A percentile compares a stretch with the other conserved stretches of the same genome.
Conservation (phyloP, 2,113 vertebrate species). For the Anolis sagrei region DNA sequence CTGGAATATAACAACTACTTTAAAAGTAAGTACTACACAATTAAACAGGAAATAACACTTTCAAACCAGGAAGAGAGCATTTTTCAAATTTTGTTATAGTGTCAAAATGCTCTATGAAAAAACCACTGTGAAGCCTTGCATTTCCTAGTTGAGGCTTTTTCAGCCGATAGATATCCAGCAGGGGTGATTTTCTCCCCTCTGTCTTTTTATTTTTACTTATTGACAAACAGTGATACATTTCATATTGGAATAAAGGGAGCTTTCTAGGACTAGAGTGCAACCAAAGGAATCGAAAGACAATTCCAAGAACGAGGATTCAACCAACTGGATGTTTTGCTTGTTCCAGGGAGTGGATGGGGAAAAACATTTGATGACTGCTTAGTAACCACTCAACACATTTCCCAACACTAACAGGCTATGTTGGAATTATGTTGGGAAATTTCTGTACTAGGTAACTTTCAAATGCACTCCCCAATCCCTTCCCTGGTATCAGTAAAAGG, state of each 20-base stretch:
- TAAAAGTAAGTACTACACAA: no score
- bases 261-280: neutral
- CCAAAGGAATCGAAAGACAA: neutral
- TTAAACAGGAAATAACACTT: no score
- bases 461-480: neutral
- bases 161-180: neutral
- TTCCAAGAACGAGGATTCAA: neutral
- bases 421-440: constrained; percentile 7
- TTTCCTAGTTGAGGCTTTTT: neutral
- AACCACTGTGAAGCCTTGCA: neutral
- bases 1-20: no score
- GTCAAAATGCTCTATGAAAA: neutral
- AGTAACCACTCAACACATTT: constrained; percentile 10
- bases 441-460: constrained; percentile 7
- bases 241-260: neutral
- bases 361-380: neutral
- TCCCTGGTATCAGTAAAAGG: neutral
- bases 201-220: neutral
- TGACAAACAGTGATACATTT: neutral
- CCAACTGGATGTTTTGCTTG: constrained; percentile 6
- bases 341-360: neutral
- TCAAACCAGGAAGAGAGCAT: no score
- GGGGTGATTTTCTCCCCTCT: neutral
- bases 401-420: constrained; percentile 6
- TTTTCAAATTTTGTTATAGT: no score